A percentile compares a stretch with the other conserved stretches of the same genome.
Conservation (phyloP, 1,140 invertebrate species). For the Latrodectus geometricus region DNA sequence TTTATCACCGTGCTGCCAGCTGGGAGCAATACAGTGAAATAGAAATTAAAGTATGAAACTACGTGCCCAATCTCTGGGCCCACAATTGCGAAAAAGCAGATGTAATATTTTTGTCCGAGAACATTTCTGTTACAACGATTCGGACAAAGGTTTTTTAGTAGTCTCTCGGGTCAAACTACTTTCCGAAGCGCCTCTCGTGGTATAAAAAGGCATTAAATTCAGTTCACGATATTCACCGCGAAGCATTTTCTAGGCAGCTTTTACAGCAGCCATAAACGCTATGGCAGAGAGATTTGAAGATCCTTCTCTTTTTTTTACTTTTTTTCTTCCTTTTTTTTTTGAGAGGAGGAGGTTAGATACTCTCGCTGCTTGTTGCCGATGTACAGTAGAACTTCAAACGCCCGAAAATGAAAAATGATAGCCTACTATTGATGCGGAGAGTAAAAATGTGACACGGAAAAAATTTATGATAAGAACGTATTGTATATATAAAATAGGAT, state of each 20-base stretch:
- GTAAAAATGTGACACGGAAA: no score
- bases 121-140: neutral
- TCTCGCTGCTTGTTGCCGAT: neutral
- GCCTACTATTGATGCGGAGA: no score
- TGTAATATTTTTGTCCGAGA: neutral
- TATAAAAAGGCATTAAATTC: slow-evolving; percentile 12
- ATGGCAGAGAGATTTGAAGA: neutral
- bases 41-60: neutral
- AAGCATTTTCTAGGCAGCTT: neutral
- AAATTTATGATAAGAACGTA: no score
- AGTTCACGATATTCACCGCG: neutral
- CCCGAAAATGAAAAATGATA: no score
- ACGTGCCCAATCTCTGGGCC: neutral
- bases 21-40: neutral
- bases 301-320: neutral
- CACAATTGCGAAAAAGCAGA: neutral
- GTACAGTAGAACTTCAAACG: neutral
- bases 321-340: neutral
- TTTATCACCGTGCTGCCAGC: neutral
- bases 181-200: neutral
- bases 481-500: no score
- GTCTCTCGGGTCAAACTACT: neutral
- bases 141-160: slow-evolving; percentile 12
- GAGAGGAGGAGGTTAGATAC: neutral
- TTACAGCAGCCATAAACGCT: slow-evolving; percentile 8